Evolutionary conservation across 2,113 vertebrate genomes (phyloP), one percentile per base, ranked within the genome.

Genomic region (Xiphorhynchus elegans): DNA sequence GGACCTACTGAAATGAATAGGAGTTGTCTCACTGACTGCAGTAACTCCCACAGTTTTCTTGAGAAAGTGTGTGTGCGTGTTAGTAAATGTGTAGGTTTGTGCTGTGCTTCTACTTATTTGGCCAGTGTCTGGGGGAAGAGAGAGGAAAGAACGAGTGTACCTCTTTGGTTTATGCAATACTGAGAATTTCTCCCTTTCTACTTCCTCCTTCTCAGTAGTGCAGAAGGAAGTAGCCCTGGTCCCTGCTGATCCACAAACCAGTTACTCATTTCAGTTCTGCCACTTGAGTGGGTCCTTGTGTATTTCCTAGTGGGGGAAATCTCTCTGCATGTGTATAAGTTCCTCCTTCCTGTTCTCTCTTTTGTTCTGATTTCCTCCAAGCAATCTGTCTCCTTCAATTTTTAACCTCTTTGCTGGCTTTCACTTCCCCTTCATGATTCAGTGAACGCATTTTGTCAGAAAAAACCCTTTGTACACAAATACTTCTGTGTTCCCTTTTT

Each of bases 291-390:
- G 64, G 49, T 69, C 50, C 69, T 62, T 8, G 13, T 86, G 13
- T 53, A 52, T 94, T 95, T 97, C 93, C 95, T 88, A 60, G 33
- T 66, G 53, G 79, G 74, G 67, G 74, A 84, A 93, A 84, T 94
- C 74, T 69, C 86, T 74, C 74, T 26, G 84, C 50, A 39, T 88
- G 77, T 84, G 12, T 58, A 3, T n/a, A 87, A 94, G 77, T 40
- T 55, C 90, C 94, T 95, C 86, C 86, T 96, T 94, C 90, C 88
- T 92, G 78, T 74, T 96, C 89, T 94, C 94, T 93, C 88, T 96
- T 74, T 95, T 53, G 47, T 94, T 94, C 95, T 93, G 86, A 90
- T 96, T 95, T 96, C 87, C 95, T 97, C 87, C 64, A 90, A 87
- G 47, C 78, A 49, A 42, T 78, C 69, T 86, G 39, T 88, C 94